Conservation (phyloP, 2,888 invertebrate genomes). For the Ommatoiulus sabulosus region DNA sequence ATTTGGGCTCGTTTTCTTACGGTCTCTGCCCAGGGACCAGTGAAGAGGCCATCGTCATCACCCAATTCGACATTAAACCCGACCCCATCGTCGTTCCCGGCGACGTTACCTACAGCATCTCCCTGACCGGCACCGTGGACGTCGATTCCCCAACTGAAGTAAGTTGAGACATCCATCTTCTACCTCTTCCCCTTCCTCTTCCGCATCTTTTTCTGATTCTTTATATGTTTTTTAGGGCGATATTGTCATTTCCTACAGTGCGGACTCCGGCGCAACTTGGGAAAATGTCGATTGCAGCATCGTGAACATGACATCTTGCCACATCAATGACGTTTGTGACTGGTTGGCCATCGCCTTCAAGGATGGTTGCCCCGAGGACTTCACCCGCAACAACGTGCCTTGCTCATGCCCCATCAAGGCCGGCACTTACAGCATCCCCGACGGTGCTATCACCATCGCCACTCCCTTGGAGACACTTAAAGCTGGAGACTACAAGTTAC, state of each 20-base stretch:
- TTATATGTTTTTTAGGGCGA: not conserved
- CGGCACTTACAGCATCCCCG: not conserved
- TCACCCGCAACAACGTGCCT: conserved; percentile 15
- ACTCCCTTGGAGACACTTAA: too few relatives aligned
- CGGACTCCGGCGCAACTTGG: not conserved
- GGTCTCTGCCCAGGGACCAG: not conserved
- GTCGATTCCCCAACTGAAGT: not conserved
- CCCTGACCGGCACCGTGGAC: not conserved
- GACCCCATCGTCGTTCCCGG: conserved; percentile 48
- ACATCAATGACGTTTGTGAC: not conserved
- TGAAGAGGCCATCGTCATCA: not conserved
- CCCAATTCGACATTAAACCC: not conserved
- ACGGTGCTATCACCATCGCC: too few relatives aligned
- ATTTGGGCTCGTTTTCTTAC: too few relatives aligned
- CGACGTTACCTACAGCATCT: not conserved
- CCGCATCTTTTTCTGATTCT: not conserved
- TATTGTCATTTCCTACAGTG: not conserved
- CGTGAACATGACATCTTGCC: not conserved
- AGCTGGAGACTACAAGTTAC: too few relatives aligned
- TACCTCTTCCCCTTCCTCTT: not conserved
- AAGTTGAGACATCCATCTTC: not conserved
- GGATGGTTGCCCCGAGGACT: not conserved
- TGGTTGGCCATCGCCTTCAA: not conserved
- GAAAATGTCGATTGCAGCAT: not conserved
- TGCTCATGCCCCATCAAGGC: not conserved